A percentile compares a stretch with the other conserved stretches of the same genome.
Evolutionary conservation across 2,797 vertebrate genomes (phyloP).

Genomic region (Sebastiscus tertius): DNA sequence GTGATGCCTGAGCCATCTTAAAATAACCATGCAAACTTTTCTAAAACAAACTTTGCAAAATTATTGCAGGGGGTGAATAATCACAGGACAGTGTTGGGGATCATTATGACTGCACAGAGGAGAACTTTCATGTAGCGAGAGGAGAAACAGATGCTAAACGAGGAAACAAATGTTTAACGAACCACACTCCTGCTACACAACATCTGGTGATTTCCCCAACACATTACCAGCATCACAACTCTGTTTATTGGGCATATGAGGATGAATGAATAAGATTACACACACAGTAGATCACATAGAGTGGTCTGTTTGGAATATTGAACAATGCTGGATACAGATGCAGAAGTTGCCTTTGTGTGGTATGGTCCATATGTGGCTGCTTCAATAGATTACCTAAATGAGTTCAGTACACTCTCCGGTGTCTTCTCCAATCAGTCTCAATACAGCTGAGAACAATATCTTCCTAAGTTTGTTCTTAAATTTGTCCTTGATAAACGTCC

Average conservation of each 20-base stretch:
- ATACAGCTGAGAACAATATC: background rate
- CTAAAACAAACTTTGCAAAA: constrained; percentile 13
- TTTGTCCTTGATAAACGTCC: too few species aligned
- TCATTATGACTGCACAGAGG: background rate
- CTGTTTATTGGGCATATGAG: constrained; percentile 46
- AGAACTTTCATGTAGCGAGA: constrained; percentile 5
- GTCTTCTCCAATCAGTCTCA: background rate
- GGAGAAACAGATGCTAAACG: constrained; percentile 57
- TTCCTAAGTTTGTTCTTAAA: too few species aligned
- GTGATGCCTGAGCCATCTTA: background rate
- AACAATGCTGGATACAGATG: constrained; percentile 1
- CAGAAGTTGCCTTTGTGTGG: background rate
- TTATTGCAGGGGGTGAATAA: background rate
- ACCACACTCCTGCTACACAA: constrained; percentile 35
- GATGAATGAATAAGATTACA: constrained; percentile 49
- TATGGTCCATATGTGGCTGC: background rate
- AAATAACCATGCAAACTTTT: constrained; percentile 12
- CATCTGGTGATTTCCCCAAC: constrained; percentile 57
- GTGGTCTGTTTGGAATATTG: constrained; percentile 20
- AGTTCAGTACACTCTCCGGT: background rate
- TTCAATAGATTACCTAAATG: background rate
- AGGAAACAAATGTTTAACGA: constrained; percentile 53
- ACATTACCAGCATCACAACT: constrained; percentile 41
- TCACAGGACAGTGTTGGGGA: background rate
- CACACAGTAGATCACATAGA: constrained; percentile 27